These are phyloP conservation scores for Lottia gigantea DNA, from an alignment of 2,888 invertebrate genomes.

Conservation along the genomic window DNA sequence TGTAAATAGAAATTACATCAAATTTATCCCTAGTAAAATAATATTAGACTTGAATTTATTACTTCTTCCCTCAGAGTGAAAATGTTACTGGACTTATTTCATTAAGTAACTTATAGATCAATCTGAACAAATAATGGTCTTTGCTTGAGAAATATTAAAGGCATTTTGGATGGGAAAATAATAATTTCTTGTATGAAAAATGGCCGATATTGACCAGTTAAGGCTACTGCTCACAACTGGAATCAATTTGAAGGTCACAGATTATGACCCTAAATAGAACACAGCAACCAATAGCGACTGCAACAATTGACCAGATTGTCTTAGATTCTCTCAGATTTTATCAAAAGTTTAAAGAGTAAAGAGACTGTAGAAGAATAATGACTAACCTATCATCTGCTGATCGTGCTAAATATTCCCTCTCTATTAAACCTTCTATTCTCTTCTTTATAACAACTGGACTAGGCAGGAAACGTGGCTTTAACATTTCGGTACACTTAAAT, in stretches of 20 bases:
- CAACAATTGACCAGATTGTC: background rate
- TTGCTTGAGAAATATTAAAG: too few relatives aligned
- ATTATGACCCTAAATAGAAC: too few relatives aligned
- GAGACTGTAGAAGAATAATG: background rate
- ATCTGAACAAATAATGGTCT: too few relatives aligned
- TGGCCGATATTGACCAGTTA: background rate
- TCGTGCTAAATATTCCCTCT: slow-evolving; percentile 97
- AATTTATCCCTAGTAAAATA: background rate
- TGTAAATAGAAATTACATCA: slow-evolving; percentile 61
- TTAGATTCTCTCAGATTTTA: too few relatives aligned
- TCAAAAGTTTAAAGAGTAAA: too few relatives aligned
- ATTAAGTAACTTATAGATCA: too few relatives aligned
- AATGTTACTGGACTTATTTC: too few relatives aligned
- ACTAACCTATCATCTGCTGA: slow-evolving; percentile 87
- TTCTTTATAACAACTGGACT: slow-evolving; percentile 99
- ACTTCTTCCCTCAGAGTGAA: too few relatives aligned
- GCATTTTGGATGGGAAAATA: background rate
- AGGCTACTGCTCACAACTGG: background rate
- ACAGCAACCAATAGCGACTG: background rate
- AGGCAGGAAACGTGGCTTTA: slow-evolving; percentile 96
- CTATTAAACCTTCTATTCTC: slow-evolving; percentile 98
- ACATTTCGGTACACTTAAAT: slow-evolving; percentile 85
- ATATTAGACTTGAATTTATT: background rate
- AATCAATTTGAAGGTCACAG: too few relatives aligned
- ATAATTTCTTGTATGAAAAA: background rate